A percentile compares a stretch with the other conserved stretches of the same genome.
These are phyloP conservation scores for Lepidocyrtoides sp. DNA, from an alignment of 2,888 invertebrate species.

Conservation along the genomic window DNA sequence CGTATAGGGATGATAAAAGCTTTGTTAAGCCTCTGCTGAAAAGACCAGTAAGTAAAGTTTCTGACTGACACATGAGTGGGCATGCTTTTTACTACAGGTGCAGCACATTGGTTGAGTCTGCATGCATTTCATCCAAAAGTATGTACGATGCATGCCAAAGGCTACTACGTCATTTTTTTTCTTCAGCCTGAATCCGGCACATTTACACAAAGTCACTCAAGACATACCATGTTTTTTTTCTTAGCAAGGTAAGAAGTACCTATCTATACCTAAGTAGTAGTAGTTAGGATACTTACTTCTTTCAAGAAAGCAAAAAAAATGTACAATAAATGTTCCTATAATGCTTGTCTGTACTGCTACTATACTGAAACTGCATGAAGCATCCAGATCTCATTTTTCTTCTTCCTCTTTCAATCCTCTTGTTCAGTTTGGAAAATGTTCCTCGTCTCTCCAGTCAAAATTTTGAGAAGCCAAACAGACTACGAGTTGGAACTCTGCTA, in stretches of 20 bases:
- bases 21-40: not conserved
- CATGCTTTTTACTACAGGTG: not conserved
- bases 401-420: not conserved
- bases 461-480: conserved; percentile 12
- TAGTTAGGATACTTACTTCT: too few species aligned
- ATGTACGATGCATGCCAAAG: conserved; percentile 6
- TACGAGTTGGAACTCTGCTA: conserved; percentile 4
- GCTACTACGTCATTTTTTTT: not conserved
- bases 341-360: not conserved
- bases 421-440: not conserved
- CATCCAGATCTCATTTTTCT: not conserved
- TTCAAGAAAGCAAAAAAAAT: not conserved
- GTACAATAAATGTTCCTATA: conserved; percentile 30
- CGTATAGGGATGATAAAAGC: not conserved
- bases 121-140: not conserved
- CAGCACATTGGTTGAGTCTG: not conserved
- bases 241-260: too few species aligned
- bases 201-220: conserved; percentile 11
- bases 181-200: not conserved
- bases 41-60: not conserved
- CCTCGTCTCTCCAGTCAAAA: not conserved
- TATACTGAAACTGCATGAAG: not conserved
- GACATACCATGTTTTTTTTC: conserved; percentile 3
- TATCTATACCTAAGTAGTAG: too few species aligned
- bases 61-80: not conserved